A percentile compares a stretch with the other conserved stretches of the same genome.
Evolutionary conservation across 1,140 invertebrate genomes (phyloP).

Genomic region (Ips typographus): DNA sequence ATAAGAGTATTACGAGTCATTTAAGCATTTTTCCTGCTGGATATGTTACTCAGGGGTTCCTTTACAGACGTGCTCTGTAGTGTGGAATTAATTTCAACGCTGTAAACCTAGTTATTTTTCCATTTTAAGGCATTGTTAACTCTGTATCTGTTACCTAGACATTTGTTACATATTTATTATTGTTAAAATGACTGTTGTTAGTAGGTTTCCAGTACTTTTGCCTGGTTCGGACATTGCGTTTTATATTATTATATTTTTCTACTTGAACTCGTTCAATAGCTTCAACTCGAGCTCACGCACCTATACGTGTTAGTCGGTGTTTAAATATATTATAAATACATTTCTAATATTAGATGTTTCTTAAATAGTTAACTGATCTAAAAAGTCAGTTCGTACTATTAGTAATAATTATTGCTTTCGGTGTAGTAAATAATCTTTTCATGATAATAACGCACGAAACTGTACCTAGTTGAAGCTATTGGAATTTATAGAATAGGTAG

Average conservation of each 20-base stretch:
- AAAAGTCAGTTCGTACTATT: background rate
- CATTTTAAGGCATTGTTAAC: slow-evolving; percentile 25
- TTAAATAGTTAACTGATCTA: background rate
- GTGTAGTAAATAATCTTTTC: slow-evolving; percentile 34
- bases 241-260: slow-evolving; percentile 23
- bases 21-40: background rate
- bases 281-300: slow-evolving; percentile 30
- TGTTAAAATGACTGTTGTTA: slow-evolving; percentile 31
- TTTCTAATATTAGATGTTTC: slow-evolving; percentile 31
- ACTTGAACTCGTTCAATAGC: slow-evolving; percentile 23
- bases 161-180: slow-evolving; percentile 36
- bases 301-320: slow-evolving; percentile 41
- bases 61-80: slow-evolving; percentile 43
- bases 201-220: slow-evolving; percentile 9
- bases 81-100: slow-evolving; percentile 24
- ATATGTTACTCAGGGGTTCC: slow-evolving; percentile 13
- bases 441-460: slow-evolving; percentile 38
- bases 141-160: slow-evolving; percentile 26
- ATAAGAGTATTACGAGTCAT: background rate
- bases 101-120: slow-evolving; percentile 9
- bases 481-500: slow-evolving; percentile 2
- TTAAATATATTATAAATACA: slow-evolving; percentile 42
- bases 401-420: slow-evolving; percentile 42
- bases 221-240: too few species aligned
- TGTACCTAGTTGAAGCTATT: slow-evolving; percentile 33